Evolutionary conservation across 2,113 vertebrate species (phyloP).

Genomic region (Ceuthmochares aereus): DNA sequence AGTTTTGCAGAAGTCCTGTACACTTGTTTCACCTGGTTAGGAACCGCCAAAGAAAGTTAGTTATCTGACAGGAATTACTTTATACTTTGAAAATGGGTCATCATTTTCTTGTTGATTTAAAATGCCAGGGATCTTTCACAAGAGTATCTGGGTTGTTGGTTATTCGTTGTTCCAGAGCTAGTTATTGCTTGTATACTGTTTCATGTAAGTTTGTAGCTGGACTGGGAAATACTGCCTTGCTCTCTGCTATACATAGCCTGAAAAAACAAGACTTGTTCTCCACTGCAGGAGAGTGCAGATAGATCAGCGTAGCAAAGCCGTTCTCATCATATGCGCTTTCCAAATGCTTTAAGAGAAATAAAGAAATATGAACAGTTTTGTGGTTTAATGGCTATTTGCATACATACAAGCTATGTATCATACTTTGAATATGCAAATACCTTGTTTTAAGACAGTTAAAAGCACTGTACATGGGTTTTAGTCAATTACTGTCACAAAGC

Average conservation of each 20-base stretch:
- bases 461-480: neutral
- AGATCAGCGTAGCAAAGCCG: neutral
- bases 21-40: neutral
- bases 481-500: neutral
- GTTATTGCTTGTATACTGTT: neutral
- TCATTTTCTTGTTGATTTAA: neutral
- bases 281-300: neutral
- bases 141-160: neutral
- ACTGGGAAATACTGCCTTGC: constrained; percentile 14
- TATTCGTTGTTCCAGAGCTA: neutral
- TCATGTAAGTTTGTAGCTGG: constrained; percentile 28
- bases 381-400: neutral
- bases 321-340: neutral
- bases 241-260: neutral
- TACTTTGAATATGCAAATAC: neutral
- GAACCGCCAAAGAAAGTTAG: neutral
- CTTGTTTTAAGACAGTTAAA: neutral
- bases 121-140: constrained; percentile 17
- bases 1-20: neutral
- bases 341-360: constrained; percentile 1
- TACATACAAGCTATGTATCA: neutral
- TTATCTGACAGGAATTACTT: neutral
- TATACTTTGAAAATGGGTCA: constrained; percentile 29
- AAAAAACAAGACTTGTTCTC: neutral
- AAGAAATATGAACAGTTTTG: neutral